phyloP scores from a whole-genome alignment of 2,113 vertebrate species.

The Mastomys natalensis region DNA sequence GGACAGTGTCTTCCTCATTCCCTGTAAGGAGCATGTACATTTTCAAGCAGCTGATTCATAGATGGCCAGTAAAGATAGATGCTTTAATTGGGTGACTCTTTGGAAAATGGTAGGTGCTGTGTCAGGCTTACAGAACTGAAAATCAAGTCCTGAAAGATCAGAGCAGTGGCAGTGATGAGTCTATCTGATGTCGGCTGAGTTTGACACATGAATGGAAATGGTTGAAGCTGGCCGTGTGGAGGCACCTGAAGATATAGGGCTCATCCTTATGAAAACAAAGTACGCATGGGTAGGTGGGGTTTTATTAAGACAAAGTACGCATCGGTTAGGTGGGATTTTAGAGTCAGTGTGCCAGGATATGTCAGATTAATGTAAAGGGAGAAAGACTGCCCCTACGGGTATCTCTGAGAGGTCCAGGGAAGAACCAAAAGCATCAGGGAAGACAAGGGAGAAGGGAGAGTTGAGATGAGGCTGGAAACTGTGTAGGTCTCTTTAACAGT shows the following conservation, averaged over 20 bases:
- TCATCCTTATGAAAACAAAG: not conserved
- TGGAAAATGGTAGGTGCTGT: not conserved
- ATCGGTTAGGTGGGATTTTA: fast-evolving
- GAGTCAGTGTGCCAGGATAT: not conserved
- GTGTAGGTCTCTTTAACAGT: not conserved
- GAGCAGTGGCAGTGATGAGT: no score
- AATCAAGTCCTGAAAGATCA: not conserved
- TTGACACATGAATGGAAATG: not conserved
- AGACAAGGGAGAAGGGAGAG: not conserved
- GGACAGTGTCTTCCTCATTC: not conserved
- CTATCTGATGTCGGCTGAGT: not conserved
- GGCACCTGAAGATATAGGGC: no score
- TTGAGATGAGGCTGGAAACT: not conserved
- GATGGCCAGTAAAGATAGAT: not conserved
- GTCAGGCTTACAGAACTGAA: not conserved
- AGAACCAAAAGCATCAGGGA: not conserved
- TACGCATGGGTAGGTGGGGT: fast-evolving
- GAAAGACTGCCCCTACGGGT: not conserved
- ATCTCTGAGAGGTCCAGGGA: not conserved
- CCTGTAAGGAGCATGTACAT: not conserved
- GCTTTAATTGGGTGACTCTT: not conserved
- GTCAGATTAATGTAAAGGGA: not conserved
- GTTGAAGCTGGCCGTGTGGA: no score
- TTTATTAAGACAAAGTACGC: no score
- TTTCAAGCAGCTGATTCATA: not conserved